Percentiles rank a stretch among this genome's conserved stretches.
These are phyloP conservation scores for Dascillus cervinus DNA, from an alignment of 2,888 invertebrate species.

Conservation along the genomic window DNA sequence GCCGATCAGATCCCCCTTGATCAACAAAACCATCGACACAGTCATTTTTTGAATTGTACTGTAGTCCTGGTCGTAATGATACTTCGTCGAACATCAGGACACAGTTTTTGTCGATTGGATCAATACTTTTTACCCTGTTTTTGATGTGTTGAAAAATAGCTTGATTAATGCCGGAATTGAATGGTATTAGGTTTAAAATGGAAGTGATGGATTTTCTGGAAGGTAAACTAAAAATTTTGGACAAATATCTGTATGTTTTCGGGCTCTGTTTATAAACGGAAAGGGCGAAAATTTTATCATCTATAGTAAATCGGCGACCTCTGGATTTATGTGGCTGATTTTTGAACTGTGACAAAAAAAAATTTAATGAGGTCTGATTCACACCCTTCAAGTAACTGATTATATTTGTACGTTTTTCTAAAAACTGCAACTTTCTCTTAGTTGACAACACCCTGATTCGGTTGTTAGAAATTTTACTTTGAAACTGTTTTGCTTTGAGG, in stretches of 20 bases:
- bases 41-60: background rate
- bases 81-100: slow-evolving; percentile 2
- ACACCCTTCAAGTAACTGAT: no score
- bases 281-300: slow-evolving; percentile 3
- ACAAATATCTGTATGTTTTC: slow-evolving; percentile 6
- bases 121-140: background rate
- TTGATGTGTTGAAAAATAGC: background rate
- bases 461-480: no score
- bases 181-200: slow-evolving; percentile 2
- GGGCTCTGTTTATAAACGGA: slow-evolving; percentile 2
- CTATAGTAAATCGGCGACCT: background rate
- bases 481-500: no score
- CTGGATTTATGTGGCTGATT: no score
- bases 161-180: background rate
- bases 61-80: background rate
- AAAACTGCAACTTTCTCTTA: no score
- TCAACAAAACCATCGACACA: slow-evolving; percentile 5
- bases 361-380: no score
- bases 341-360: no score
- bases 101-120: slow-evolving; percentile 1
- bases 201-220: background rate
- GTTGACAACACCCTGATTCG: no score
- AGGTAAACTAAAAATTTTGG: slow-evolving; percentile 1
- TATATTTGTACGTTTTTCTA: no score
- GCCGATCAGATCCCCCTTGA: slow-evolving; percentile 9